Conservation (phyloP, 1,140 invertebrate genomes). For the Sesamia nonagrioides region DNA sequence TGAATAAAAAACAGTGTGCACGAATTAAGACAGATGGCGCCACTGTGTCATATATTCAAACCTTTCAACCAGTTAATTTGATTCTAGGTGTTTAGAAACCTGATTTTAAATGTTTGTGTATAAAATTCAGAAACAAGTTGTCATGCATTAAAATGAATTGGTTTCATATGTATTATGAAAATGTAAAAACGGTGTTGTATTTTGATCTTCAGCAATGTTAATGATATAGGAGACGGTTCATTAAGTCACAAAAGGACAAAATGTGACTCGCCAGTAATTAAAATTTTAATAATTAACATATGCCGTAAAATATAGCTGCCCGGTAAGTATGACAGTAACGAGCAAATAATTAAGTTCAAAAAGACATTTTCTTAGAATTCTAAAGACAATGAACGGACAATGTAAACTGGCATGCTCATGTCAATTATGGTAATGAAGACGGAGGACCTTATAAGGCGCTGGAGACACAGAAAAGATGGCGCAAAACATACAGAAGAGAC, state of each 20-base stretch:
- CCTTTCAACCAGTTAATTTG: no score
- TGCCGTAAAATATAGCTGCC: constrained; percentile 1
- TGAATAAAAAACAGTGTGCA: background rate
- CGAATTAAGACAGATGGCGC: background rate
- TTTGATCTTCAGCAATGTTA: constrained; percentile 20
- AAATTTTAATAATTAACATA: constrained; percentile 31
- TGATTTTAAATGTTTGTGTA: no score
- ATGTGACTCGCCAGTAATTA: constrained; percentile 17
- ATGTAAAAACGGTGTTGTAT: background rate
- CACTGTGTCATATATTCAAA: background rate
- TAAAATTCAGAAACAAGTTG: no score
- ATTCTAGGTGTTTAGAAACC: no score
- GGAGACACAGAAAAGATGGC: no score
- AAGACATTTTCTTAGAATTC: background rate
- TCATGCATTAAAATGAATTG: background rate
- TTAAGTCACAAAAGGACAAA: constrained; percentile 32
- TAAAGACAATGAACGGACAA: no score
- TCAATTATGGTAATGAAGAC: no score
- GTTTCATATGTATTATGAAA: background rate
- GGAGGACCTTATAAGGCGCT: no score
- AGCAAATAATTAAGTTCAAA: background rate
- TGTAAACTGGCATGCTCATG: no score
- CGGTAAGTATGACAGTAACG: background rate
- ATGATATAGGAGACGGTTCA: constrained; percentile 35
- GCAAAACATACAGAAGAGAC: no score